A percentile compares a stretch with the other conserved stretches of the same genome.
These are phyloP conservation scores for Heliconius aoede DNA, from an alignment of 2,888 invertebrate genomes.

Conservation along the genomic window DNA sequence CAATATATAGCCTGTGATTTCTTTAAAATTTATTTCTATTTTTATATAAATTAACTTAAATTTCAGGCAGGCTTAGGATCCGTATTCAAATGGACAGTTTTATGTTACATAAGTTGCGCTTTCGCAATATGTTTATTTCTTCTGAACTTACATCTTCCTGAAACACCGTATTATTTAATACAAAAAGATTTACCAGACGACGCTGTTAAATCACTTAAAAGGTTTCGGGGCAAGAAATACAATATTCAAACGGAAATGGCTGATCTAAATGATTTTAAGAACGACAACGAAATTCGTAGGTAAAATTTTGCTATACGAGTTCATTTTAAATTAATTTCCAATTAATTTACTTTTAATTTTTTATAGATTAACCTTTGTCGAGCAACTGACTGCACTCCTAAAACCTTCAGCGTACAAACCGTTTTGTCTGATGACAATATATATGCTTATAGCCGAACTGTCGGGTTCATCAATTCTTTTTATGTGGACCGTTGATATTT, in stretches of 20 bases:
- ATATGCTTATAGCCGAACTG: conserved; percentile 55
- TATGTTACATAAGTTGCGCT: conserved; percentile 54
- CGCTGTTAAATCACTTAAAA: conserved; percentile 51
- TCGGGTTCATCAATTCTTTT: conserved; percentile 59
- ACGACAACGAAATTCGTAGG: conserved; percentile 63
- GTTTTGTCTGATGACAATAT: conserved; percentile 55
- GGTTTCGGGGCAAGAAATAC: conserved; percentile 57
- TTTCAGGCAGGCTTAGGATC: conserved; percentile 61
- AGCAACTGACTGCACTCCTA: conserved; percentile 53
- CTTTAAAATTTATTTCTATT: neutral
- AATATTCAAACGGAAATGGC: conserved; percentile 58
- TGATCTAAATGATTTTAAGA: conserved; percentile 61
- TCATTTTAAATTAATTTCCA: neutral
- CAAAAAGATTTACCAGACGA: conserved; percentile 50
- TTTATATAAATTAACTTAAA: neutral
- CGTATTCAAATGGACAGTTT: conserved; percentile 54
- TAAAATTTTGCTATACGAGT: conserved; percentile 44
- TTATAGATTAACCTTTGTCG: conserved; percentile 53
- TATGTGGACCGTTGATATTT: conserved; percentile 63
- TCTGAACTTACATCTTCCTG: conserved; percentile 57
- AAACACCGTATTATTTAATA: conserved; percentile 65
- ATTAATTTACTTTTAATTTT: conserved; percentile 4
- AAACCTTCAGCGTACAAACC: conserved; percentile 57
- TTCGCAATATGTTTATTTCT: conserved; percentile 52
- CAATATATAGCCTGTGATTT: neutral